These are phyloP conservation scores for Petromus typicus DNA, from an alignment of 2,113 vertebrate genomes.

Conservation along the genomic window DNA sequence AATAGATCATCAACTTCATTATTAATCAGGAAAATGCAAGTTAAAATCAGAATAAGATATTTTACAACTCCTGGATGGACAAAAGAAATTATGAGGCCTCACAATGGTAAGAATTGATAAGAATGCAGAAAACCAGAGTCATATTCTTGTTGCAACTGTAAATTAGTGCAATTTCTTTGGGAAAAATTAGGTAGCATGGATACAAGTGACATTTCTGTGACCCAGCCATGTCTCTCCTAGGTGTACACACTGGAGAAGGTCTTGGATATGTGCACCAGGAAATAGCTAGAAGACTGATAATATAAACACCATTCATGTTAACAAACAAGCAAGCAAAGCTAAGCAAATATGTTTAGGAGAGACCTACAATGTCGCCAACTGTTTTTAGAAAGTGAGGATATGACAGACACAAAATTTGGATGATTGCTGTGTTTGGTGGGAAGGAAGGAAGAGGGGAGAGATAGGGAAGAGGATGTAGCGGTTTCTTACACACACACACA, in stretches of 20 bases:
- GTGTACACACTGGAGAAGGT: not conserved
- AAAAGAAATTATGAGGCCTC: not conserved
- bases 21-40: not conserved
- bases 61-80: not conserved
- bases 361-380: not conserved
- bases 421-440: not conserved
- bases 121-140: not conserved
- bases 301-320: not conserved
- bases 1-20: not conserved
- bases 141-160: not conserved
- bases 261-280: not conserved
- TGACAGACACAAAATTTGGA: not conserved
- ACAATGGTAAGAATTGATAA: not conserved
- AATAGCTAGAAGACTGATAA: not conserved
- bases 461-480: not conserved
- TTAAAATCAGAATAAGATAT: not conserved
- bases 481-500: too few species aligned
- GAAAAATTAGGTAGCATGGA: not conserved
- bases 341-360: not conserved
- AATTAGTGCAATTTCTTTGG: not conserved
- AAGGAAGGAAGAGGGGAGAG: not conserved
- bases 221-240: not conserved
- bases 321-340: not conserved
- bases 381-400: constrained; percentile 3
- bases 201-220: not conserved